Evolutionary conservation across 2,888 invertebrate genomes (phyloP), one percentile per base, ranked within the genome.

Genomic region (Microdon myrmicae): DNA sequence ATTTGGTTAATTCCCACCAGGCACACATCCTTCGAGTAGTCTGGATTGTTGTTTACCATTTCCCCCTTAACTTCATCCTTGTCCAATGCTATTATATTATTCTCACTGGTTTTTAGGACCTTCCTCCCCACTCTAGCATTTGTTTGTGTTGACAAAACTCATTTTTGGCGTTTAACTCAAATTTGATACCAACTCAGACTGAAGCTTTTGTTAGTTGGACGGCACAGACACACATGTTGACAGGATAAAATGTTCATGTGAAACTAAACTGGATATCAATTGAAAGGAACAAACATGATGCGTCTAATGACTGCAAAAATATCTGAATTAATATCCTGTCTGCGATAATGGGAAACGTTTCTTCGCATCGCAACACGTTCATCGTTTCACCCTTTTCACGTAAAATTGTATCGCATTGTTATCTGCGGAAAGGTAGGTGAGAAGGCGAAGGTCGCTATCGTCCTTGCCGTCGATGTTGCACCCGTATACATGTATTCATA

Each of bases 371-470:
- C 31, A 20, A 19, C 41, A 22, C 12, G 29, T 31, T 43, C 43
- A 41, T 43, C 39, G n/a, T n/a, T n/a, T n/a, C n/a, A n/a, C n/a
- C n/a, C n/a, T n/a, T n/a, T n/a, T n/a, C n/a, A n/a, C n/a, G n/a
- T 7, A 14, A 37, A 10, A 12, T 14, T 35, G 13, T 7, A 7
- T 23, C 7, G 13, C 8, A 29, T 7, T 17, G 5, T 3, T 26
- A 10, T 16, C 16, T 13, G 4, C 8, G 3, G 10, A 13, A 10
- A n/a, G 16, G 26, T 38, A 13, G 29, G 44, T 19, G 35, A 26
- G 64, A 58, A 58, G 51, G 64, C 58, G 22, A 64, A 64, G 64
- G 64, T 64, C 61, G n/a, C n/a, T n/a, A n/a, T n/a, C n/a, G 60
- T 43, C 48, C 44, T 49, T 43, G 41, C 26, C 38, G 34, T 35